Evolutionary conservation across 2,113 vertebrate genomes (phyloP), one percentile per base, ranked within the genome.

Genomic region (Mesitornis unicolor): DNA sequence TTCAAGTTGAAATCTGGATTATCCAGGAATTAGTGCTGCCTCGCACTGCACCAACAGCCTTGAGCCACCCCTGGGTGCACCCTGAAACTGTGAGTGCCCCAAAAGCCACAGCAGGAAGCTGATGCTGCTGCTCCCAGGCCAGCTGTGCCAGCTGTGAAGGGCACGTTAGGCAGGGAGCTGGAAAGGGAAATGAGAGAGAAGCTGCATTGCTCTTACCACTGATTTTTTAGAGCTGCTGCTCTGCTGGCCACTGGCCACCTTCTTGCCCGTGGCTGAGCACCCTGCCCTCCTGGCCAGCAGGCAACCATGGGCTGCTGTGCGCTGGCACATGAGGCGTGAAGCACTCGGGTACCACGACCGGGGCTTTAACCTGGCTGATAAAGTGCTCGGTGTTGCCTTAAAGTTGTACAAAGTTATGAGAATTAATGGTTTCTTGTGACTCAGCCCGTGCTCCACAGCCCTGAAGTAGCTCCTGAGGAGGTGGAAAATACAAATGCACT

Each of bases 181-280:
- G 56, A 31, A 89, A 53, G 10, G 18, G 28, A 31, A 57, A 31
- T 0, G 5, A 25, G 57, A 28, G 22, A 17, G 0, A 15, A 33
- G 11, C 24, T 43, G 26, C 1, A 21, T 64, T 89, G 63, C 71
- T 89, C 51, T 63, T 45, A 9, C 28, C 26, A 15, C 20, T 13
- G 0, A 6, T 73, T 68, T n/a, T 56, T 28, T 43, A 54, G 63
- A 77, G 91, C 14, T 47, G 36, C 88, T 78, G 75, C 79, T 53
- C n/a, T 42, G 40, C 7, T 0, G 3, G 47, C 28, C 1, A 3
- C 25, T 16, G 42, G 9, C n/a, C n/a, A n/a, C n/a, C n/a, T n/a
- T n/a, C n/a, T 22, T 63, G 54, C 40, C 53, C 1, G 0, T 0
- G 3, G 51, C 63, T 0, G 0, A 64, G 56, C 31, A 10, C 7